These are phyloP conservation scores for Acrocyrtus sp. DNA, from an alignment of 2,888 invertebrate genomes.

Conservation along the genomic window DNA sequence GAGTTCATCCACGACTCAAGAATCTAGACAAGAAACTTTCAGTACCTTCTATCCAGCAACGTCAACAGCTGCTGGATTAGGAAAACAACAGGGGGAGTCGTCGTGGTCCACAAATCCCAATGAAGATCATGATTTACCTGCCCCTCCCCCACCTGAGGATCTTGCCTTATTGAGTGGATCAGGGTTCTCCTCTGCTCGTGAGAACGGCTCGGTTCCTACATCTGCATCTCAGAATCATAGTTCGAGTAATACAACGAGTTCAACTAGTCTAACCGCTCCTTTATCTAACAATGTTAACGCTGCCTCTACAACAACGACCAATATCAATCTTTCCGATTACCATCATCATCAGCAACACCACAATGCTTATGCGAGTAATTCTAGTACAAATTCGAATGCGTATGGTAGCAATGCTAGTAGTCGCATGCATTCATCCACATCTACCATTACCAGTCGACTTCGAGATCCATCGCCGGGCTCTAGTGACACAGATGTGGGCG, in stretches of 20 bases:
- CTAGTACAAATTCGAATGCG: slow-evolving; percentile 34
- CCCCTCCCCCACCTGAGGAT: slow-evolving; percentile 64
- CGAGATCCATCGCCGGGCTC: slow-evolving; percentile 61
- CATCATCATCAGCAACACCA: slow-evolving; percentile 21
- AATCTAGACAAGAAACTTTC: slow-evolving; percentile 37
- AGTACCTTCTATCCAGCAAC: slow-evolving; percentile 46
- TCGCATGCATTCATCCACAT: slow-evolving; percentile 24
- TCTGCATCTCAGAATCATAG: slow-evolving; percentile 31
- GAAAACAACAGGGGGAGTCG: slow-evolving; percentile 6
- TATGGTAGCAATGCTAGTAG: slow-evolving; percentile 12
- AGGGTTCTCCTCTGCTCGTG: slow-evolving; percentile 4
- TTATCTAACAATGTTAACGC: slow-evolving; percentile 28
- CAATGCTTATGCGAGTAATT: slow-evolving; percentile 11
- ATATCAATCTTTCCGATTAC: slow-evolving; percentile 24
- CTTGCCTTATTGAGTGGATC: slow-evolving; percentile 36
- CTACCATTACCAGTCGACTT: slow-evolving; percentile 41
- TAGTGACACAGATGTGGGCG: slow-evolving; percentile 55
- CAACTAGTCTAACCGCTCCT: slow-evolving; percentile 56
- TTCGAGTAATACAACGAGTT: slow-evolving; percentile 40
- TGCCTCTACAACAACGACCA: slow-evolving; percentile 16
- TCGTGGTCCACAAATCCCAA: slow-evolving; percentile 20
- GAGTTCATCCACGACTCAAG: slow-evolving; percentile 46
- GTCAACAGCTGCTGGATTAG: not conserved
- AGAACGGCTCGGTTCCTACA: slow-evolving; percentile 13
- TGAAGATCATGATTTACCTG: slow-evolving; percentile 54